phyloP scores from a whole-genome alignment of 2,888 invertebrate species.

The Melinaea marsaeus region DNA sequence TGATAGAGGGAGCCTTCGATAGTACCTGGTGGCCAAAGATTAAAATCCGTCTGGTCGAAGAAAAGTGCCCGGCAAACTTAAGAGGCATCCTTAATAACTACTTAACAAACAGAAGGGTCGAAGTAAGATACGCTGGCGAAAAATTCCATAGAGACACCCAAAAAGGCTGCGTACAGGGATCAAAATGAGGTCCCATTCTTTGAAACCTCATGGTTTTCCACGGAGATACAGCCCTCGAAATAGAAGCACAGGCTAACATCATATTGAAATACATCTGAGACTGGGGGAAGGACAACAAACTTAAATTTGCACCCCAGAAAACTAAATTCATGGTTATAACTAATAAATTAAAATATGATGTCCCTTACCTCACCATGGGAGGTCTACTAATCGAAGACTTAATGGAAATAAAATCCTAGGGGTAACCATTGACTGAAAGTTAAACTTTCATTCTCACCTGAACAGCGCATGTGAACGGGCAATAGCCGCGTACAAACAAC shows the following conservation, averaged over 20 bases:
- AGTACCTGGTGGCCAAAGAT: slow-evolving; percentile 39
- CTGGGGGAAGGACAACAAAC: slow-evolving; percentile 16
- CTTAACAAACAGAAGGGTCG: slow-evolving; percentile 16
- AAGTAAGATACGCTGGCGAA: slow-evolving; percentile 15
- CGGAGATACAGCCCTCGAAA: neutral
- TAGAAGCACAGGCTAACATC: slow-evolving; percentile 12
- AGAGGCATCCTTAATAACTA: slow-evolving; percentile 10
- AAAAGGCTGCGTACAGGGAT: slow-evolving; percentile 29
- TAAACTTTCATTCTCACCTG: slow-evolving; percentile 13
- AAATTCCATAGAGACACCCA: slow-evolving; percentile 5
- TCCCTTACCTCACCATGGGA: slow-evolving; percentile 11
- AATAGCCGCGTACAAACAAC: too few species aligned
- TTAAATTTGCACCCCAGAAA: slow-evolving; percentile 13
- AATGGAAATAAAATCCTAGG: slow-evolving; percentile 14
- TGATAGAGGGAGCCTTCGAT: slow-evolving; percentile 40
- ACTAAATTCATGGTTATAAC: too few species aligned
- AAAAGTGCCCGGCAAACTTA: slow-evolving; percentile 21
- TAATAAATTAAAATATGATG: neutral
- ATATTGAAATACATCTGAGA: slow-evolving; percentile 7
- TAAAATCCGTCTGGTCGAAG: slow-evolving; percentile 16
- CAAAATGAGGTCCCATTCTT: slow-evolving; percentile 21
- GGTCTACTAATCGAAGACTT: neutral
- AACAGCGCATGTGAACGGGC: too few species aligned
- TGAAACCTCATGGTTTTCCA: slow-evolving; percentile 21
- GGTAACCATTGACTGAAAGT: slow-evolving; percentile 12